Base-by-base conservation (phyloP, 1,140 invertebrate species). In the Rhopalosiphum padi region DNA sequence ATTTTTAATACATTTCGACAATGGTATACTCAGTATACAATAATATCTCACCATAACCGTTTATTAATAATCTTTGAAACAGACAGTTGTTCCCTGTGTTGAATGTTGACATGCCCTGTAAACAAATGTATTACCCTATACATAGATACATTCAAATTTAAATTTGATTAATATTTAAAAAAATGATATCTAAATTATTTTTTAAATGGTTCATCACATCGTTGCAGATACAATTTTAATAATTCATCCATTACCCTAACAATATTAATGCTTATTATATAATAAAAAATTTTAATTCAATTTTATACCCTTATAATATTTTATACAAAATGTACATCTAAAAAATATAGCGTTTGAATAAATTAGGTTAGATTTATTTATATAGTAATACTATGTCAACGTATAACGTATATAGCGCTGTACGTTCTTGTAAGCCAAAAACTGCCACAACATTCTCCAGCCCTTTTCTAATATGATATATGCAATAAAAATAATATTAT, bases 401-500 rank as follows among this genome's bases (percentile, higher is more conserved):
- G 1, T 4, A 77, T n/a, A n/a, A n/a, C 60, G 1, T 4, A 77
- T n/a, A 77, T n/a, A 55, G 41, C 41, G 2, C 41, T 41, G 41
- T 55, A 15, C 11, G n/a, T 68, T n/a, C 3, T 68, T n/a, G 30
- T 68, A 77, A 77, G n/a, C 8, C 60, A 23, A 77, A 77, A 77
- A 77, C 30, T n/a, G 18, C 60, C 15, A n/a, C 60, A 9, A n/a
- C 30, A 77, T 77, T 77, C 18, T n/a, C 60, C 60, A n/a, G 30
- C 60, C n/a, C 60, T 77, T 35, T n/a, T 35, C 30, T 77, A 77
- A 77, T n/a, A n/a, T 77, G 60, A 77, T 77, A n/a, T 77, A 77
- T n/a, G n/a, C 60, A n/a, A 77, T 77, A 18, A 77, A 77, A 77
- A 77, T 77, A 77, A 77, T 77, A 68, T 68, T 82, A 82, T 82